Base-by-base conservation (phyloP, 2,113 vertebrate genomes). In the Gavialis gangeticus region DNA sequence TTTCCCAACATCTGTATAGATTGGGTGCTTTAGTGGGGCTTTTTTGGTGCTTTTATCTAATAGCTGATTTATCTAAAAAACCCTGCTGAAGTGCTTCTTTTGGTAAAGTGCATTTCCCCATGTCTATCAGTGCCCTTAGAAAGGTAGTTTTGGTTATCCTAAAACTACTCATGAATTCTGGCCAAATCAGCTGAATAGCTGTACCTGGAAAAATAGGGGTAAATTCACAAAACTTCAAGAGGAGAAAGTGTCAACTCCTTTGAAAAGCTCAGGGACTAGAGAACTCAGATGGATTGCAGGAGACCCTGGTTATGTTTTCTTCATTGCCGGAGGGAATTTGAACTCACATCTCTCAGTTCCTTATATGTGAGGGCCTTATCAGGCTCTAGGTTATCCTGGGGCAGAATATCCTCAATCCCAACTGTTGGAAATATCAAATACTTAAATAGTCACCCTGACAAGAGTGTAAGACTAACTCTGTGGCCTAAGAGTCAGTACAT, bases 81-180 rank as follows among this genome's bases (percentile, higher is more conserved):
- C 46, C 46, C 46, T 46, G 46, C 46, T 46, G 8, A 46, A 46
- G 46, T 46, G 46, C 46, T 46, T 6, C 46, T 46, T 46, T 46
- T 46, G 46, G 46, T 46, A 46, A 46, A 46, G 46, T 46, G 58
- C 16, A 3, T 75, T 58, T 69, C 16, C 22, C 1, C 15, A 5
- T 62, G 89, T 63, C 60, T 81, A 93, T 94, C 91, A 59, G 89
- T 63, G 59, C 25, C 76, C 6, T 30, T 46, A 46, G 46, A 46
- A 73, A 84, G 81, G 69, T 30, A 59, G 83, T 14, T 83, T 56
- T 76, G 93, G 95, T 90, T 85, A 91, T 76, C 92, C 92, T 84
- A 82, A 89, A 94, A 85, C 64, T 96, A 89, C 91, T 92, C 95
- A 60, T 13, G 92, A 87, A 83, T 30, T 30, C 75, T 83, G 18